Base-by-base conservation (phyloP, 1,140 invertebrate genomes). In the Ips typographus region DNA sequence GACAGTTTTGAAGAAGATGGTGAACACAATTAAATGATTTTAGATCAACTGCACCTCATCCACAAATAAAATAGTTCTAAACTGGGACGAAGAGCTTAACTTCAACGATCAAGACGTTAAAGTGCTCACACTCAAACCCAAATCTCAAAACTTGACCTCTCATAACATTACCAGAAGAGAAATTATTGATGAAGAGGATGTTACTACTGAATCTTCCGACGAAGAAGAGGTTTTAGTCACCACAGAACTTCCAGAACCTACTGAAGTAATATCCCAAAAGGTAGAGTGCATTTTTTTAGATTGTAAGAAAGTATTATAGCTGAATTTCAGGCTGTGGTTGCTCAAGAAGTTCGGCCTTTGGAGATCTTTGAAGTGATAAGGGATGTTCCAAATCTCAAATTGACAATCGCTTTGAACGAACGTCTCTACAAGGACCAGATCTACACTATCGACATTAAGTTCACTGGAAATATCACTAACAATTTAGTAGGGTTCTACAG, bases 401-500 rank as follows among this genome's bases (percentile, higher is more conserved):
- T 77, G 1, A 72, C 60, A 22, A 76, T 77, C n/a, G 44, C 52
- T 6, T 52, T 75, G 49, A 51, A 58, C 37, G 68, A 75, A 38
- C 43, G 51, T 8, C 55, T 78, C 36, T 56, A 68, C 65, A 43
- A 56, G 40, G 73, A 64, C 1, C 47, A 68, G 40, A 74, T 72
- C 43, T 79, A 79, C 51, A 74, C 71, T 1, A 55, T 78, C 7
- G 68, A 74, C 58, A 74, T 78, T n/a, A 68, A 74, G 66, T 75
- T 77, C 64, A 65, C 73, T 40, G 76, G 77, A 36, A 74, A 75
- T 44, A 78, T 79, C 52, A 66, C 70, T 1, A 72, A 77, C 49
- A 77, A 77, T 67, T 68, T 79, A 51, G 65, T 74, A 39, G 77
- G 77, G 40, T 73, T 79, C 40, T 77, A 79, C 64, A 70, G 70